These are phyloP conservation scores for Nebria ingens DNA, from an alignment of 1,140 invertebrate species.

Conservation along the genomic window DNA sequence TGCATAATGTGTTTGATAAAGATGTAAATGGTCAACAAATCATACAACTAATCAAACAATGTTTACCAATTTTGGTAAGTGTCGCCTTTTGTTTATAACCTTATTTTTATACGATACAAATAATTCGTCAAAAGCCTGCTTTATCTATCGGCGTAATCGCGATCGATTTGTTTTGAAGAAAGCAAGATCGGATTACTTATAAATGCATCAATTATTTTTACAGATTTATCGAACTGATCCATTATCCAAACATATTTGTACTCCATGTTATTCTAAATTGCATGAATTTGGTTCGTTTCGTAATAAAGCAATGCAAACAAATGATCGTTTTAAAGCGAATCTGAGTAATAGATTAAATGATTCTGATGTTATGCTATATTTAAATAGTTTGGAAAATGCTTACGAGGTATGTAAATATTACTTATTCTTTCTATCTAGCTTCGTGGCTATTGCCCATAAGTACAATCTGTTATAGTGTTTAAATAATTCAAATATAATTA, in stretches of 20 bases:
- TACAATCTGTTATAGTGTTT: neutral
- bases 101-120: no score
- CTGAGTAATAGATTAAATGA: constrained; percentile 19
- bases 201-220: no score
- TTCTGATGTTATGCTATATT: constrained; percentile 12
- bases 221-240: constrained; percentile 32
- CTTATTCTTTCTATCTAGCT: constrained; percentile 18
- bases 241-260: constrained; percentile 30
- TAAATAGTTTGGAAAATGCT: constrained; percentile 2
- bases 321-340: constrained; percentile 24
- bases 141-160: no score
- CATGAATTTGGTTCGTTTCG: constrained; percentile 26
- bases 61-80: constrained; percentile 31
- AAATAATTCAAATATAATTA: no score
- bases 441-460: constrained; percentile 9
- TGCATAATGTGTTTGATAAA: constrained; percentile 31
- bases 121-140: no score
- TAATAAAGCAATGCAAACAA: constrained; percentile 23
- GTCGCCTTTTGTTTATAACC: neutral
- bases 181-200: no score
- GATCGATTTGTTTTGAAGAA: no score
- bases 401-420: neutral
- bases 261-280: constrained; percentile 27
- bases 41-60: constrained; percentile 30
- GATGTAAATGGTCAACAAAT: constrained; percentile 27